Evolutionary conservation across 2,888 invertebrate species (phyloP).

Genomic region (Caenorhabditis japonica): DNA sequence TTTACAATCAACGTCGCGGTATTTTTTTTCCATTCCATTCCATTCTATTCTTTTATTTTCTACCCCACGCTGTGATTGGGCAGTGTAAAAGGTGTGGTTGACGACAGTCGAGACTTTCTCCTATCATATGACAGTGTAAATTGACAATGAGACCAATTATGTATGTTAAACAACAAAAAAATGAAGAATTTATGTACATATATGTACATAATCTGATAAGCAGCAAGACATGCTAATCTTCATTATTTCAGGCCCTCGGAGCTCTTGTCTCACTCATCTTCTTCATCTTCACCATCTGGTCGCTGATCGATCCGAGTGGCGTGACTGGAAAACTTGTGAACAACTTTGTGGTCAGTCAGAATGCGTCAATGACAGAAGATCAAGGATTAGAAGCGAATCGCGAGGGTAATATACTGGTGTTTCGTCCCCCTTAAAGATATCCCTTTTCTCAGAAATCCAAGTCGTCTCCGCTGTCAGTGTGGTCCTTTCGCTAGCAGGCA

Average conservation of each 20-base stretch:
- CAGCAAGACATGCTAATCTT: not conserved
- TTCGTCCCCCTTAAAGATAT: no score
- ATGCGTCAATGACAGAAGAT: conserved; percentile 45
- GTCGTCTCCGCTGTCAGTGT: conserved; percentile 53
- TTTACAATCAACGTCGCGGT: no score
- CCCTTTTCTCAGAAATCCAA: conserved; percentile 53
- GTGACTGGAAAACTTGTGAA: conserved; percentile 53
- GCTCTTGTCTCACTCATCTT: conserved; percentile 52
- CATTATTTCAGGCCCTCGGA: conserved; percentile 46
- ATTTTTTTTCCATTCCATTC: no score
- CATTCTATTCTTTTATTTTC: conserved; percentile 23
- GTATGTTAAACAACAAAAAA: no score
- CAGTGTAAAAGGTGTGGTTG: conserved; percentile 47
- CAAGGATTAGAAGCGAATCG: conserved; percentile 52
- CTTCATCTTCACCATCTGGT: conserved; percentile 57
- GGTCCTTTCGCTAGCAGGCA: conserved; percentile 43
- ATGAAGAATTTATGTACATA: no score
- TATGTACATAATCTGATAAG: no score
- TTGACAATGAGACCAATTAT: no score
- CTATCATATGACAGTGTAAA: conserved; percentile 21
- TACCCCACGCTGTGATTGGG: conserved; percentile 22
- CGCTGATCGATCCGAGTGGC: conserved; percentile 60
- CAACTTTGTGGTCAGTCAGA: conserved; percentile 55
- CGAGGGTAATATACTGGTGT: no score
- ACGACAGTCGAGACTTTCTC: conserved; percentile 17